Percentiles rank a stretch among this genome's conserved stretches.
These are phyloP conservation scores for Mesoligia furuncula DNA, from an alignment of 2,888 invertebrate genomes.

Conservation along the genomic window DNA sequence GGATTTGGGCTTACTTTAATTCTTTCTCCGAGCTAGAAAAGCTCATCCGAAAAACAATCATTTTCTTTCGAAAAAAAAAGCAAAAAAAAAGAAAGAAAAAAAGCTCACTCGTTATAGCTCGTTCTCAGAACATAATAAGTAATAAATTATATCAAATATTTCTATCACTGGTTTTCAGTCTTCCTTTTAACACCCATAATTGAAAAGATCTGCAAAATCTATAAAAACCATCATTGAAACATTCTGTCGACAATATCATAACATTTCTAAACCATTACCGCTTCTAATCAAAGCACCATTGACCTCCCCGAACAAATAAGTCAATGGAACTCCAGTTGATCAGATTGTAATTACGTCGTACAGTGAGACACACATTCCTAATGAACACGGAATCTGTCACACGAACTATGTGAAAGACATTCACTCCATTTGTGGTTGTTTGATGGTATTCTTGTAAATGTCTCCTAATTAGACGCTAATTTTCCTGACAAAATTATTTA, in stretches of 20 bases:
- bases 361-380: constrained; percentile 77
- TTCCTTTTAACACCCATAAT: background rate
- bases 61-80: background rate
- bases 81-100: no score
- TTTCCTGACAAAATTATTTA: background rate
- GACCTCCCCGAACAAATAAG: constrained; percentile 6
- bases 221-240: background rate
- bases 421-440: constrained; percentile 66
- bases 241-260: background rate
- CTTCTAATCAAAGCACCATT: background rate
- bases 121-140: background rate
- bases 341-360: constrained; percentile 58
- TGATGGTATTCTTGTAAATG: constrained; percentile 55
- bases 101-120: background rate
- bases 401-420: constrained; percentile 68
- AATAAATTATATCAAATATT: background rate
- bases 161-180: background rate
- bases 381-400: constrained; percentile 75
- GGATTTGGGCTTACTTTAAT: no score
- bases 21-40: background rate
- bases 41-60: background rate
- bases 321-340: constrained; percentile 42
- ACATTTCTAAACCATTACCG: constrained; percentile 1
- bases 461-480: constrained; percentile 42
- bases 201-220: background rate